Base-by-base conservation (phyloP, 2,888 invertebrate genomes). In the Tortrix viridana region DNA sequence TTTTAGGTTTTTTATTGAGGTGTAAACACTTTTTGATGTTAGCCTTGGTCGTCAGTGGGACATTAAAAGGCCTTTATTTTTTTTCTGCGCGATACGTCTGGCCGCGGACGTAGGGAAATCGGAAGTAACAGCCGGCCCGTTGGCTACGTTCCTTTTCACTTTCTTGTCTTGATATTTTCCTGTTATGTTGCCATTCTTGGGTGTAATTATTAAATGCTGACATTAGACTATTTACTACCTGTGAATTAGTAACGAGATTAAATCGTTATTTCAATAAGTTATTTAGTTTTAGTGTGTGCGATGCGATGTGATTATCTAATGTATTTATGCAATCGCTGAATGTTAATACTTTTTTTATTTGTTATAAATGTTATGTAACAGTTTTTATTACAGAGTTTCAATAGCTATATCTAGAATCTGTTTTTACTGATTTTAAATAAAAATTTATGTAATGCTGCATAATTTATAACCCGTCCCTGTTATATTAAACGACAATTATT, bases 71-170 rank as follows among this genome's bases (percentile, higher is more conserved):
- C 66, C 65, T 70, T 65, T 69, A 65, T 69, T 73, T 72, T 65
- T 67, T 68, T 67, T 64, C 32, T 14, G 41, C 53, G 53, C 67
- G 67, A 77, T 71, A 85, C 89, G 89, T 86, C 86, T 77, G 71
- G 52, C 63, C 86, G 84, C 86, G 81, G 75, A 79, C 80, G 79
- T 79, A 73, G 67, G 67, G 73, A 72, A 78, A 82, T 87, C 86
- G 89, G 89, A 90, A 89, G 89, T 89, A 86, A 83, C 71, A 73
- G 76, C 72, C 69, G 73, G 60, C 66, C 75, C 72, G 71, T 70
- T 68, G 14, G 46, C 72, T 69, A 70, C 78, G 80, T 79, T 77
- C 74, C 85, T 86, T 89, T 89, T 90, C 89, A 89, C 90, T 90
- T 89, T 90, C 81, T 73, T 71, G 68, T 48, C 60, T 65, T 65